These are phyloP conservation scores for Galerucella pusilla DNA, from an alignment of 2,888 invertebrate species.

Conservation along the genomic window DNA sequence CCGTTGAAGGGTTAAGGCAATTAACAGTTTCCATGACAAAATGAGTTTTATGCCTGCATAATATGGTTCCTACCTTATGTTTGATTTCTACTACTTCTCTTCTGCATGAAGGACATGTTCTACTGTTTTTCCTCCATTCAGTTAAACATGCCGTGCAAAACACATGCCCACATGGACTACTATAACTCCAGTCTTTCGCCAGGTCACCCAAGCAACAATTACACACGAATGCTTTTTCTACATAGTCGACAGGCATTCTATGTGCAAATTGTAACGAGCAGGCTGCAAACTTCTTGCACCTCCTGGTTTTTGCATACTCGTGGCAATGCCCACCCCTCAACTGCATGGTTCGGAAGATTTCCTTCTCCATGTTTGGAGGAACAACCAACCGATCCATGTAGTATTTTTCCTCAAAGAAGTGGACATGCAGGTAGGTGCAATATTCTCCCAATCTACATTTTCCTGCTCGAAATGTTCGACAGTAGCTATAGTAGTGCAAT, in stretches of 20 bases:
- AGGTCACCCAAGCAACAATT: not conserved
- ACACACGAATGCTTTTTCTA: not conserved
- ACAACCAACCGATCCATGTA: not conserved
- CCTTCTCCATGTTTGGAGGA: slow-evolving; percentile 1
- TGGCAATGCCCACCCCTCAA: not conserved
- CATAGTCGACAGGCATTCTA: too few relatives aligned
- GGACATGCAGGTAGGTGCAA: not conserved
- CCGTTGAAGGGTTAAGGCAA: not conserved
- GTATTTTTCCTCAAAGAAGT: slow-evolving; percentile 3
- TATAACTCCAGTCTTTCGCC: not conserved
- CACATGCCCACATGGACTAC: slow-evolving; percentile 4
- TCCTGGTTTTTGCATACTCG: not conserved
- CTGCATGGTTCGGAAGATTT: not conserved
- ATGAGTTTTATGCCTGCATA: too few relatives aligned
- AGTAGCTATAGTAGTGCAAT: not conserved
- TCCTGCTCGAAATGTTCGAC: too few relatives aligned
- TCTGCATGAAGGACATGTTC: not conserved
- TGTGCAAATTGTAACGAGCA: not conserved
- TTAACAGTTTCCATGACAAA: too few relatives aligned
- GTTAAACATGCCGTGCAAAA: slow-evolving; percentile 7
- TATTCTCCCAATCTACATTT: too few relatives aligned
- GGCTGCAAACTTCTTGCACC: not conserved
- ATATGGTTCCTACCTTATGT: not conserved
- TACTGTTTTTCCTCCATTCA: not conserved
- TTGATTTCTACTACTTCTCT: not conserved